phyloP scores from a whole-genome alignment of 2,888 invertebrate genomes.

The Perizoma affinitatum region DNA sequence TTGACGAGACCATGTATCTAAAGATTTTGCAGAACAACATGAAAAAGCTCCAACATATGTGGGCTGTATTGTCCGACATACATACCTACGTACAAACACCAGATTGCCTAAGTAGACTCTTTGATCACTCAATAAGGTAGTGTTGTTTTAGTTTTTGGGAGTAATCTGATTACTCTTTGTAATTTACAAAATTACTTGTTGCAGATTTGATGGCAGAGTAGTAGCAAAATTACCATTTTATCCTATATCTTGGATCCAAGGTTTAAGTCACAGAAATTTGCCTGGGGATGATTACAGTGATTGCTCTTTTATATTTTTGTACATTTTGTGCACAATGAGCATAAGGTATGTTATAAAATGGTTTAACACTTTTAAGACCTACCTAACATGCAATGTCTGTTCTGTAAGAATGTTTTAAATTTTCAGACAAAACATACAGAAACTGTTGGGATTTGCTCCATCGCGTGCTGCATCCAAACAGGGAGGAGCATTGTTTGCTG shows the following conservation, averaged over 20 bases:
- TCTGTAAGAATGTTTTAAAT: background rate
- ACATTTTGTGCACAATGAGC: conserved; percentile 99
- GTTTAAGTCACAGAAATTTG: conserved; percentile 97
- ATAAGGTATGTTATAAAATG: conserved; percentile 88
- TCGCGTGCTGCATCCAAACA: conserved; percentile 98
- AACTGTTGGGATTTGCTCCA: conserved; percentile 97
- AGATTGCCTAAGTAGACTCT: no score
- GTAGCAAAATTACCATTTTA: conserved; percentile 98
- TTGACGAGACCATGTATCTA: no score
- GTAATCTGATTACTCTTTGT: background rate
- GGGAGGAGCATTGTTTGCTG: conserved; percentile 93
- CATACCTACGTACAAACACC: no score
- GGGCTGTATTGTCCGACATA: no score
- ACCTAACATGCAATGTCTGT: no score
- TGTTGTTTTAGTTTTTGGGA: no score
- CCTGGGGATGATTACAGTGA: conserved; percentile 98
- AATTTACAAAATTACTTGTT: conserved; percentile 1
- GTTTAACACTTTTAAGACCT: background rate
- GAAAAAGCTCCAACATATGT: no score
- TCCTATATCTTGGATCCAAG: conserved; percentile 98
- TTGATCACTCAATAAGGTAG: no score
- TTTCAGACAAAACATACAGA: conserved; percentile 96
- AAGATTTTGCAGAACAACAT: no score
- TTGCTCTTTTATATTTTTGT: conserved; percentile 99
- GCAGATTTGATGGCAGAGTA: conserved; percentile 97